phyloP scores from a whole-genome alignment of 2,888 invertebrate genomes.

The Dasypolia templi region DNA sequence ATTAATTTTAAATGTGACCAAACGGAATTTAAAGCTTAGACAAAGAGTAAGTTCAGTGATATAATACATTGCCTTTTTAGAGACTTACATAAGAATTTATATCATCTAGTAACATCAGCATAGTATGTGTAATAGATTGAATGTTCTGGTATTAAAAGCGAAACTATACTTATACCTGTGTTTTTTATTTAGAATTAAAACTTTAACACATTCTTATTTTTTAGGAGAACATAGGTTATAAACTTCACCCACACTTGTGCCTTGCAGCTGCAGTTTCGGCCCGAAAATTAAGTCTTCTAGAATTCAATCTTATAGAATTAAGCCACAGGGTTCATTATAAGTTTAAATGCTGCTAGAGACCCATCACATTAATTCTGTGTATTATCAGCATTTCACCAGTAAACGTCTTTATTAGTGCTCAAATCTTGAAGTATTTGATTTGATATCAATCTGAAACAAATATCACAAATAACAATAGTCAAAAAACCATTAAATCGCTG shows the following conservation, averaged over 20 bases:
- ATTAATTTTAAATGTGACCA: conserved; percentile 44
- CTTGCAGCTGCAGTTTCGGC: neutral
- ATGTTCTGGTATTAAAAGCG: conserved; percentile 75
- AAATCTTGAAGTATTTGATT: conserved; percentile 92
- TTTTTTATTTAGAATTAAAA: conserved; percentile 33
- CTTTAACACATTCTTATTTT: neutral
- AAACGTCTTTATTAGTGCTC: conserved; percentile 92
- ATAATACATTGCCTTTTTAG: conserved; percentile 68
- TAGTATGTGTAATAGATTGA: conserved; percentile 76
- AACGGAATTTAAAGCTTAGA: conserved; percentile 57
- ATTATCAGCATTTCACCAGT: conserved; percentile 89
- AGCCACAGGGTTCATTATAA: neutral
- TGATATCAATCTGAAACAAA: conserved; percentile 90
- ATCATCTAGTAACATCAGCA: conserved; percentile 68
- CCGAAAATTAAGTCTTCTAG: too few relatives aligned
- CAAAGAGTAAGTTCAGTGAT: conserved; percentile 60
- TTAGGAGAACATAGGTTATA: neutral
- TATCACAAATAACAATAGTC: neutral
- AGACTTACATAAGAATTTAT: conserved; percentile 56
- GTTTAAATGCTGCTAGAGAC: neutral
- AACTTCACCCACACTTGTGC: neutral
- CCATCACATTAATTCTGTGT: neutral
- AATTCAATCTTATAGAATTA: neutral
- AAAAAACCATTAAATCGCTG: neutral
- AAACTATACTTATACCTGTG: conserved; percentile 46